Evolutionary conservation across 2,113 vertebrate genomes (phyloP), one percentile per base, ranked within the genome.

Genomic region (Sapayoa aenigma): DNA sequence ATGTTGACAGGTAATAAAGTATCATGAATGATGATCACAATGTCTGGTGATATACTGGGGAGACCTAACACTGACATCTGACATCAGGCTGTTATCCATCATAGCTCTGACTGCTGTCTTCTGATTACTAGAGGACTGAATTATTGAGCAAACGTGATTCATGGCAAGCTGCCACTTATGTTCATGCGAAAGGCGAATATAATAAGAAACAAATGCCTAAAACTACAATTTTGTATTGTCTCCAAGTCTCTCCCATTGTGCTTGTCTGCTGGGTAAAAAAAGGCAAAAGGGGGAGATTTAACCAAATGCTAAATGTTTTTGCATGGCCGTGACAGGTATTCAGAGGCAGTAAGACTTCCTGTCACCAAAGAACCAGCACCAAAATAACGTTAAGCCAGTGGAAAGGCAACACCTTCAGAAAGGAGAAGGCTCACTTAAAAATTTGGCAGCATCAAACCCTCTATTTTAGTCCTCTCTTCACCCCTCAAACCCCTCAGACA

Each of bases 141-240:
- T 92, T 91, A 92, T 81, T 87, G 66, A 91, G 91, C 69, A 91
- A 66, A 79, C 31, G 89, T 95, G 84, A 89, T 78, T 72, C 15
- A 2, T 95, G 93, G 91, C 91, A 82, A 82, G 52, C 69, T 95
- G 91, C 87, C 96, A 95, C 69, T 91, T 58, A 41, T 1, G 0
- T 72, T 91, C 89, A 77, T 92, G 74, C 77, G 77, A 92, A 93
- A 59, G 60, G 41, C 0, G 0, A 92, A 78, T 75, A 33, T 72
- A 94, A 78, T 72, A 68, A 95, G 85, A 91, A 95, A 84, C 56
- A 91, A 95, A 91, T 92, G 84, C 74, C 41, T 89, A 0, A 0
- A 42, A 19, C 73, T 78, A 24, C n/a, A 68, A 10, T 87, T 89
- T 73, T 82, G 60, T 68, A 39, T 72, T 87, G 15, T 91, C 44